These are phyloP conservation scores for Listronotus oregonensis DNA, from an alignment of 1,140 invertebrate species.

Conservation along the genomic window DNA sequence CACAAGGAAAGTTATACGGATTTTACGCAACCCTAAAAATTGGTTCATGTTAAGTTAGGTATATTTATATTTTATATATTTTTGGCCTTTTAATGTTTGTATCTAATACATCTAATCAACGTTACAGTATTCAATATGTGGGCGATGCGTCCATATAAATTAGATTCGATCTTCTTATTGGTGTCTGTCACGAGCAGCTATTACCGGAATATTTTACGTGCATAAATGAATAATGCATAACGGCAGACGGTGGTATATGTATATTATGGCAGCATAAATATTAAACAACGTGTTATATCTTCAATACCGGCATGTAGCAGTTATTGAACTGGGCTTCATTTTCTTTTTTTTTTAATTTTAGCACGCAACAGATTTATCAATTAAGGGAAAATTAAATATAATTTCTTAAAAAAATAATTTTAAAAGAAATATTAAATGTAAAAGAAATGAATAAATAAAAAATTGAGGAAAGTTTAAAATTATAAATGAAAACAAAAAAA, in stretches of 20 bases:
- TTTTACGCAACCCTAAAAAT: no score
- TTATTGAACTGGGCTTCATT: not conserved
- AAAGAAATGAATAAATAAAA: no score
- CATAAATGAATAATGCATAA: constrained; percentile 23
- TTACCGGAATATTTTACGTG: constrained; percentile 18
- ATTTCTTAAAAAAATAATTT: no score
- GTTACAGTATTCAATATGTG: constrained; percentile 16
- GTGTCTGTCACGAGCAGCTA: constrained; percentile 18
- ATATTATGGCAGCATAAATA: constrained; percentile 19
- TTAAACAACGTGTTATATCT: constrained; percentile 13
- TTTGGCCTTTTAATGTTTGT: no score
- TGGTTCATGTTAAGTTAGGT: no score
- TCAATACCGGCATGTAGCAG: not conserved
- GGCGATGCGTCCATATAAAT: constrained; percentile 22
- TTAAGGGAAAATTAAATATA: no score
- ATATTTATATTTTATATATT: no score
- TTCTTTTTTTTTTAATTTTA: not conserved
- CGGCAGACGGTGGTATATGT: constrained; percentile 9
- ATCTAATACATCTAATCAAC: not conserved
- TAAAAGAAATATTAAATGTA: no score
- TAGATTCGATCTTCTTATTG: constrained; percentile 20
- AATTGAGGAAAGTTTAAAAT: no score
- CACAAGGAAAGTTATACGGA: no score
- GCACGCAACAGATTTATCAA: no score
- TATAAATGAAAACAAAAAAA: no score